Evolutionary conservation across 2,113 vertebrate genomes (phyloP).

Genomic region (Pimephales promelas): DNA sequence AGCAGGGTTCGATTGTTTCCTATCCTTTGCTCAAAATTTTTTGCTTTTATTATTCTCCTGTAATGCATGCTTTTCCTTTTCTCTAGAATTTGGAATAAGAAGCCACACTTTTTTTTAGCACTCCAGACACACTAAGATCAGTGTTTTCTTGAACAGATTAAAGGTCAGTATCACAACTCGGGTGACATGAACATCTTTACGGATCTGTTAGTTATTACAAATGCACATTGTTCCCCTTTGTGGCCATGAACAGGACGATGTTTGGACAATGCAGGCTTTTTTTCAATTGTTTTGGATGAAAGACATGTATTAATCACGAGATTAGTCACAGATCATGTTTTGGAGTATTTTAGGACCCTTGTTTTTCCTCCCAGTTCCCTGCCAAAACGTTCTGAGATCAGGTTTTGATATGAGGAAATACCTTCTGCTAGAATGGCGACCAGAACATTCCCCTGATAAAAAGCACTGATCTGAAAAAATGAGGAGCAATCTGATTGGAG

Average conservation of each 20-base stretch:
- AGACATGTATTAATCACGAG: slow-evolving; percentile 42
- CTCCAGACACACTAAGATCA: background rate
- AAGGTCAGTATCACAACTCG: slow-evolving; percentile 5
- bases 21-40: slow-evolving; percentile 14
- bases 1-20: slow-evolving; percentile 25
- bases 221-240: slow-evolving; percentile 27
- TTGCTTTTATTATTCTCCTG: background rate
- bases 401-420: slow-evolving; percentile 68
- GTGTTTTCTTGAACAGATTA: slow-evolving; percentile 22
- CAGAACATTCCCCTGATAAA: slow-evolving; percentile 63
- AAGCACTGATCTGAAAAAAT: slow-evolving; percentile 31
- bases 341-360: slow-evolving; percentile 26
- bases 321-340: slow-evolving; percentile 43
- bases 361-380: slow-evolving; percentile 35
- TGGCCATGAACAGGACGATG: background rate
- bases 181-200: background rate
- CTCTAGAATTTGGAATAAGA: background rate
- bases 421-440: slow-evolving; percentile 56
- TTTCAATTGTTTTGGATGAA: slow-evolving; percentile 29
- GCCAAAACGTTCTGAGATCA: slow-evolving; percentile 59
- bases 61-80: slow-evolving; percentile 9
- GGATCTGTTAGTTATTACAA: slow-evolving; percentile 28
- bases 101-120: background rate
- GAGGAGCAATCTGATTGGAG: slow-evolving; percentile 53
- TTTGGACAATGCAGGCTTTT: slow-evolving; percentile 20